Evolutionary conservation across 2,797 vertebrate genomes (phyloP), one percentile per base, ranked within the genome.

Genomic region (Coreius guichenoti): DNA sequence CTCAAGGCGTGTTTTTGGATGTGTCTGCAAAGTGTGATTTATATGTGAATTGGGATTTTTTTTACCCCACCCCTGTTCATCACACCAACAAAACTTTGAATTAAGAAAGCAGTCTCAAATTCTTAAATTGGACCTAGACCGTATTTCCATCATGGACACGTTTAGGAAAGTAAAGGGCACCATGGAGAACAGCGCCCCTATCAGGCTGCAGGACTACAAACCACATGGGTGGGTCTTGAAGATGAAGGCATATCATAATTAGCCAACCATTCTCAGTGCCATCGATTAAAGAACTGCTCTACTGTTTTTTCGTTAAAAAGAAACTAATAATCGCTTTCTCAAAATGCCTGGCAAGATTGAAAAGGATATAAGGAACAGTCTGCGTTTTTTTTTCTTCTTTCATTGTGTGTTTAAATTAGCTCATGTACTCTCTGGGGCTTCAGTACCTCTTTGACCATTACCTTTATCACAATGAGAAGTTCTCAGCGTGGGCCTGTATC

Each of bases 401-500:
- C 19, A 36, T 82, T 13, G 31, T 70, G 33, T 31, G 33, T 83
- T 51, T 76, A 5, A 58, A n/a, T 21, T 16, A 82, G 19, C 54
- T 74, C 47, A 65, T 58, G 12, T 51, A 36, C 47, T 56, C 63
- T 51, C 39, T 33, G 21, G 14, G 81, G 70, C 47, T 67, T 67
- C 6, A 4, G 26, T 29, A 29, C 16, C 39, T 73, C 54, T 80
- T 49, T 63, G 83, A 61, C 54, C 76, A 19, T 47, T 73, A 74
- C 43, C 86, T 36, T 72, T 84, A 72, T 82, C 82, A 17, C 31
- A 75, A 84, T 65, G 21, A 61, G 47, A 63, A 69, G 43, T 70
- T 29, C 70, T 87, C 61, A 31, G 67, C 80, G 19, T 78, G 80
- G 85, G 83, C n/a, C 63, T 56, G 43, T 79, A 26, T 68, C 79